phyloP scores from a whole-genome alignment of 2,888 invertebrate genomes.

The Lamproptera curius region DNA sequence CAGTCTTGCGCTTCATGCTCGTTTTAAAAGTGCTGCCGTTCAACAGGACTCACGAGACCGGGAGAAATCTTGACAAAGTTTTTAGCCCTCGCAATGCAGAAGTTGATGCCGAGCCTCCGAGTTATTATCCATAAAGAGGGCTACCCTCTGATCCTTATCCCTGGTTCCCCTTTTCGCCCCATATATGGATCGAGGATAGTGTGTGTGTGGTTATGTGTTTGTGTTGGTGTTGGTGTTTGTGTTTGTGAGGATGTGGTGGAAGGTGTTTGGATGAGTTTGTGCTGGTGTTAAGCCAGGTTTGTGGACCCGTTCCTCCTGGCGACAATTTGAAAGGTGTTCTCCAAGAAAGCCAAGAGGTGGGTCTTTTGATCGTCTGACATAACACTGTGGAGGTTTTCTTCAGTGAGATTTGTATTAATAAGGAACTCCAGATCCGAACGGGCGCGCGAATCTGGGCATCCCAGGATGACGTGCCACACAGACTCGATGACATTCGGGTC shows the following conservation, averaged over 20 bases:
- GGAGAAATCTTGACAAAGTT: background rate
- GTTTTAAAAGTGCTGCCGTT: slow-evolving; percentile 5
- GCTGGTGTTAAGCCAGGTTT: background rate
- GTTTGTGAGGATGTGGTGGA: background rate
- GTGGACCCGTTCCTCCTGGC: background rate
- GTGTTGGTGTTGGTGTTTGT: background rate
- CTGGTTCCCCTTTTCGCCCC: background rate
- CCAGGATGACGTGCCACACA: background rate
- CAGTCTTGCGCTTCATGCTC: slow-evolving; percentile 1
- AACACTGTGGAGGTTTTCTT: background rate
- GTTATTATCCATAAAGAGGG: slow-evolving; percentile 3
- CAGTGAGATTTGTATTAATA: background rate
- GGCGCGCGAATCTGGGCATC: background rate
- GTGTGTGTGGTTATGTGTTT: background rate
- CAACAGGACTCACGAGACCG: background rate
- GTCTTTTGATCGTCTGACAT: background rate
- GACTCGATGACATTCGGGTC: background rate
- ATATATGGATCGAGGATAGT: background rate
- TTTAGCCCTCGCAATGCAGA: background rate
- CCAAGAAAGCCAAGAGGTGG: background rate
- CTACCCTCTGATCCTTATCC: background rate
- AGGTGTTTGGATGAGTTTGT: background rate
- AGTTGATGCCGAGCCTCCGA: background rate
- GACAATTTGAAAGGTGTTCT: background rate
- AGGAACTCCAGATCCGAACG: background rate